Evolutionary conservation across 2,797 vertebrate species (phyloP).

Genomic region (Pseudochirops cupreus): DNA sequence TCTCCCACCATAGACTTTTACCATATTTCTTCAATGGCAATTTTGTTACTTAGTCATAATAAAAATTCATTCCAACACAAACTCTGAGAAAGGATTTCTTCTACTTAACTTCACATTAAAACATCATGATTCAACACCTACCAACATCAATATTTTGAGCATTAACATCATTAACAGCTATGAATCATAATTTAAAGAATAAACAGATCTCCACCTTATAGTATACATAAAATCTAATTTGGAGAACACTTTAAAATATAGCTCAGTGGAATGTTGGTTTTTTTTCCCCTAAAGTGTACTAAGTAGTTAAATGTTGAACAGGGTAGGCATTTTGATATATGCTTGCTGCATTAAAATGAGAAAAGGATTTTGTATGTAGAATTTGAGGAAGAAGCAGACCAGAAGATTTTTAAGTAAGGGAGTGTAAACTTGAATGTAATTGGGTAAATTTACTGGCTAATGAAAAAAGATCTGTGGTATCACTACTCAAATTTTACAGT

Average conservation of each 20-base stretch:
- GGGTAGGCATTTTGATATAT: neutral
- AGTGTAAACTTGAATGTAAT: neutral
- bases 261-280: neutral
- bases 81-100: neutral
- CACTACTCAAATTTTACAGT: neutral
- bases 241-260: neutral
- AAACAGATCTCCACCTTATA: neutral
- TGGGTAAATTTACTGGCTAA: neutral
- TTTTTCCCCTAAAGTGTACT: neutral
- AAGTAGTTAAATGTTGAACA: neutral
- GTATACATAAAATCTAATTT: neutral
- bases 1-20: neutral
- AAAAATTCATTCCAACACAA: neutral
- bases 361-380: neutral
- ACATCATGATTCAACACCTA: neutral
- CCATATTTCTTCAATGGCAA: neutral
- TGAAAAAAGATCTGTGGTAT: neutral
- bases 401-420: neutral
- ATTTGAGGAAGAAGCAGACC: neutral
- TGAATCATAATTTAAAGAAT: neutral
- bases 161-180: neutral
- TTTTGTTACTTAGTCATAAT: neutral
- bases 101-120: neutral
- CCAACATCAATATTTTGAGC: neutral
- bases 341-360: neutral